A percentile compares a stretch with the other conserved stretches of the same genome.
Evolutionary conservation across 2,888 invertebrate species (phyloP).

Genomic region (Oligia fasciuncula): DNA sequence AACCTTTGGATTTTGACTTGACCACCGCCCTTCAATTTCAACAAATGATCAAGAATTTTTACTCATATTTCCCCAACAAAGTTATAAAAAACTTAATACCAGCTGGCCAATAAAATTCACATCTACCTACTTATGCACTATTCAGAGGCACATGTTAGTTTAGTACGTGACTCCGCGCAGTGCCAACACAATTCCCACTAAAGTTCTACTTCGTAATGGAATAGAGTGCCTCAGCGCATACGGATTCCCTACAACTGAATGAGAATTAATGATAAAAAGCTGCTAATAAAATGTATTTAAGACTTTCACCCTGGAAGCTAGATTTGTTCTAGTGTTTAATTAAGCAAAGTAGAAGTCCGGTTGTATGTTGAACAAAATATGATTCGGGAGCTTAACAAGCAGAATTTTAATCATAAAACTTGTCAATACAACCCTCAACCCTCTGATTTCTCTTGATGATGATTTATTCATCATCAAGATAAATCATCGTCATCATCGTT

Average conservation of each 20-base stretch:
- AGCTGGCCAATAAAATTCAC: conserved; percentile 24
- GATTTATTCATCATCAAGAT: no score
- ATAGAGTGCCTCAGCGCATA: conserved; percentile 43
- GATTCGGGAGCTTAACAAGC: no score
- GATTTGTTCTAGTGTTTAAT: neutral
- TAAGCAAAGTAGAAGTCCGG: neutral
- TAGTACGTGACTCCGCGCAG: conserved; percentile 52
- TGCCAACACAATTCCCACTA: conserved; percentile 56
- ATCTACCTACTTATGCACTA: conserved; percentile 53
- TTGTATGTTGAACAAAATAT: no score
- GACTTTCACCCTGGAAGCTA: neutral
- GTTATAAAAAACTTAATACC: conserved; percentile 28
- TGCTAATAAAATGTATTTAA: conserved; percentile 23
- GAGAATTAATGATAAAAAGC: conserved; percentile 38
- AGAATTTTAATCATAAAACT: no score
- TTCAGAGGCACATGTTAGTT: conserved; percentile 52
- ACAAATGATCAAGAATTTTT: neutral
- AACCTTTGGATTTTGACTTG: neutral
- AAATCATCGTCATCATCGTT: no score
- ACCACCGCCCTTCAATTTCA: neutral
- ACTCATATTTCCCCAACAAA: neutral
- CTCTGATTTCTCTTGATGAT: no score
- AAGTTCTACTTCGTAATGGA: conserved; percentile 49
- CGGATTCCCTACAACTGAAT: conserved; percentile 30
- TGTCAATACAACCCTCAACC: no score